These are phyloP conservation scores for Armadillidium nasatum DNA, from an alignment of 1,140 invertebrate species.

Conservation along the genomic window DNA sequence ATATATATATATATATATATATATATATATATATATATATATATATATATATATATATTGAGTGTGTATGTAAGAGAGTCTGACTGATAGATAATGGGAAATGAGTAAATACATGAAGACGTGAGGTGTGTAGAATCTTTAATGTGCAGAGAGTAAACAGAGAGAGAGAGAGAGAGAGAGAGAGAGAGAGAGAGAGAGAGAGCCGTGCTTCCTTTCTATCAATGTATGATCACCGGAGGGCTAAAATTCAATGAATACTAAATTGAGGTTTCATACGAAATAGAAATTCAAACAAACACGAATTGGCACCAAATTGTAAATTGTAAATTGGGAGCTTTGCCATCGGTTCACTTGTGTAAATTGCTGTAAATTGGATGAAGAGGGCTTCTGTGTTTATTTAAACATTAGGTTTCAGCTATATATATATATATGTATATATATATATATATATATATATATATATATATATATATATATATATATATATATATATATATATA, in stretches of 20 bases:
- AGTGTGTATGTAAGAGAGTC: too few relatives aligned
- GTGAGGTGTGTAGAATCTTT: too few relatives aligned
- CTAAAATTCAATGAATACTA: conserved; percentile 10
- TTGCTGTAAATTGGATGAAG: conserved; percentile 7
- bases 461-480: not conserved
- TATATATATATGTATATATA: conserved; percentile 9
- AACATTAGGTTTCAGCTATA: not conserved
- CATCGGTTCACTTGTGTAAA: conserved; percentile 3
- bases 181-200: not conserved
- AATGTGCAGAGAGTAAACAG: too few relatives aligned
- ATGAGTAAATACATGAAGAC: not conserved
- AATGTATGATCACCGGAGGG: not conserved
- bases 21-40: too few relatives aligned
- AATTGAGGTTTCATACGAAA: conserved; percentile 1
- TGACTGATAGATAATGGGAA: too few relatives aligned
- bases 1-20: too few relatives aligned
- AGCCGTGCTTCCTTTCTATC: not conserved
- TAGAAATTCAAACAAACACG: conserved; percentile 8
- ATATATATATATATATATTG: too few relatives aligned
- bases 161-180: not conserved
- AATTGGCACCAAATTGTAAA: conserved; percentile 13
- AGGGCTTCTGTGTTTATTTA: conserved; percentile 10
- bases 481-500: not conserved
- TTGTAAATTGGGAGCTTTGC: conserved; percentile 3
- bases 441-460: conserved; percentile 10